Conservation (phyloP, 35 echinoderm and acorn worm genomes). For the Lytechinus variegatus region DNA sequence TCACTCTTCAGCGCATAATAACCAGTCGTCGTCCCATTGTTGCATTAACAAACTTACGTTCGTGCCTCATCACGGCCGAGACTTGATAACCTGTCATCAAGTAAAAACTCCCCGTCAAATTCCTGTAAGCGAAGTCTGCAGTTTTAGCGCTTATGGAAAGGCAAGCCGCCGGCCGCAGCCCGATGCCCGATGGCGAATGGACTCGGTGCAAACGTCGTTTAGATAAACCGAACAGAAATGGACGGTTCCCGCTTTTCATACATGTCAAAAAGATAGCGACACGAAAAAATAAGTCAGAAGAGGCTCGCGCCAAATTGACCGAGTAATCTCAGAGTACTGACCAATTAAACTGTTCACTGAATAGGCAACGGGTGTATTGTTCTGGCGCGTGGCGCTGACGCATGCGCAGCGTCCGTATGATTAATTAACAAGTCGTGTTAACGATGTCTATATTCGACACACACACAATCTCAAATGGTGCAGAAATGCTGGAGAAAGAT, state of each 20-base stretch:
- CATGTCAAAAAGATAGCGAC: neutral
- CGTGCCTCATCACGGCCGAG: neutral
- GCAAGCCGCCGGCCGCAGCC: neutral
- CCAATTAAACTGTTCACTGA: slow-evolving; percentile 35
- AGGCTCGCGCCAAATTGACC: slow-evolving; percentile 37
- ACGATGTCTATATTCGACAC: neutral
- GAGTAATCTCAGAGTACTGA: neutral
- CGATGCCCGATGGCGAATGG: neutral
- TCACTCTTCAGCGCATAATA: neutral
- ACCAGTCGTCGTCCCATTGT: neutral
- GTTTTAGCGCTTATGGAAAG: neutral
- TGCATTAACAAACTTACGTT: neutral
- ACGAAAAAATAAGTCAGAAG: neutral
- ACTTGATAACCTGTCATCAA: slow-evolving; percentile 25
- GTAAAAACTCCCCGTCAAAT: neutral
- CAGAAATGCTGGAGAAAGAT: neutral
- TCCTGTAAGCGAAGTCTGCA: neutral
- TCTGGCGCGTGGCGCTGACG: slow-evolving; percentile 39
- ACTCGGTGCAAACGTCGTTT: slow-evolving; percentile 23
- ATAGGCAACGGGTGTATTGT: neutral
- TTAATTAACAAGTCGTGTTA: slow-evolving; percentile 32
- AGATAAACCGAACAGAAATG: neutral
- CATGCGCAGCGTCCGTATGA: slow-evolving; percentile 30
- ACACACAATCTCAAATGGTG: neutral
- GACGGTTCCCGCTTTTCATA: neutral